phyloP scores from a whole-genome alignment of 2,888 invertebrate genomes.

The Strigamia maritima region DNA sequence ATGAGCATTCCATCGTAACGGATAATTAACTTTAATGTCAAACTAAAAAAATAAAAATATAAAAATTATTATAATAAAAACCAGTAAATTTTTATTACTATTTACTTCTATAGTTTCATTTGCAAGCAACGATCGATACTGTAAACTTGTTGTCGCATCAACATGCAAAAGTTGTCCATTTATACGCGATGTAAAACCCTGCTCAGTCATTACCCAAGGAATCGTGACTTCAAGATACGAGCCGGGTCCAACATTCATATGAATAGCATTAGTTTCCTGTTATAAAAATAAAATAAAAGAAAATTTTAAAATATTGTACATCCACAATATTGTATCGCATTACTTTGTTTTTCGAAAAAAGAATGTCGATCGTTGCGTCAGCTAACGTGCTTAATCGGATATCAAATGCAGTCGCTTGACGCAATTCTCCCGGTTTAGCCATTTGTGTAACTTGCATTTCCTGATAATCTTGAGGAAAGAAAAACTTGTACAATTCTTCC shows the following conservation, averaged over 20 bases:
- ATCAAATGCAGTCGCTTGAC: slow-evolving; percentile 88
- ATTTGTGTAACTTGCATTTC: slow-evolving; percentile 64
- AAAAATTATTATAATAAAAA: neutral
- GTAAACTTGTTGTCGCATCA: slow-evolving; percentile 92
- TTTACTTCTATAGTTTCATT: slow-evolving; percentile 86
- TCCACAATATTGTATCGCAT: slow-evolving; percentile 39
- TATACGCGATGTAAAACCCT: slow-evolving; percentile 85
- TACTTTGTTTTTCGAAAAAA: slow-evolving; percentile 84
- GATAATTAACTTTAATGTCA: slow-evolving; percentile 82
- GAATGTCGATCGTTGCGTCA: slow-evolving; percentile 90
- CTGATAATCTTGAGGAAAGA: slow-evolving; percentile 74
- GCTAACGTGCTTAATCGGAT: slow-evolving; percentile 83
- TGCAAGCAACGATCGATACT: slow-evolving; percentile 85
- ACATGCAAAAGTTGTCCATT: slow-evolving; percentile 90
- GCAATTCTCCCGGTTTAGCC: slow-evolving; percentile 79
- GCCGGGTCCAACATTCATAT: slow-evolving; percentile 90
- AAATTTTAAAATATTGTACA: slow-evolving; percentile 38
- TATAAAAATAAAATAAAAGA: slow-evolving; percentile 40
- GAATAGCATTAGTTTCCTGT: slow-evolving; percentile 92
- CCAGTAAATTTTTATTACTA: no score
- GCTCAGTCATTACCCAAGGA: slow-evolving; percentile 84
- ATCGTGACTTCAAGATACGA: slow-evolving; percentile 95
- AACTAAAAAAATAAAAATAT: slow-evolving; percentile 57
- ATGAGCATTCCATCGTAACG: slow-evolving; percentile 91
- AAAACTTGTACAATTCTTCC: slow-evolving; percentile 90